Percentiles rank a stretch among this genome's conserved stretches.
Evolutionary conservation across 2,888 invertebrate species (phyloP).

Genomic region (Lasius platythorax): DNA sequence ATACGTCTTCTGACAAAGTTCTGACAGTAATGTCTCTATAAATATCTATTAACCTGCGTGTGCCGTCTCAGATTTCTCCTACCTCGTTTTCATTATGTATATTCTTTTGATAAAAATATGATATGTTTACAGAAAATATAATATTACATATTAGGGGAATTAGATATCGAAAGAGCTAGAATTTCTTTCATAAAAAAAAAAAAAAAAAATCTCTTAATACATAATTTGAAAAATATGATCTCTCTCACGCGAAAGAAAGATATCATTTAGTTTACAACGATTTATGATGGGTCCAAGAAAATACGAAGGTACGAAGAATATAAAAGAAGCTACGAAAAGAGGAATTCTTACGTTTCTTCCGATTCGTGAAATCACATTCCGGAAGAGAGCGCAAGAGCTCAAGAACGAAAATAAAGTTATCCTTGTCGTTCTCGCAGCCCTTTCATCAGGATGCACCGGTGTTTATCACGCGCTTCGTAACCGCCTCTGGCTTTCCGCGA

Average conservation of each 20-base stretch:
- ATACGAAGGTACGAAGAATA: background rate
- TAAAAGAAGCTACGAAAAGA: background rate
- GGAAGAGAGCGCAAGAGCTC: constrained; percentile 7
- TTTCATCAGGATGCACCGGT: constrained; percentile 42
- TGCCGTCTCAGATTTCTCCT: background rate
- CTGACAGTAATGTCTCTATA: background rate
- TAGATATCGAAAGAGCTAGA: background rate
- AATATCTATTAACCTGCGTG: background rate
- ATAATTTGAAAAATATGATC: background rate
- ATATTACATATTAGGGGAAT: background rate
- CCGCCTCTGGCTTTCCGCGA: constrained; percentile 46
- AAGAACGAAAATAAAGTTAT: constrained; percentile 41
- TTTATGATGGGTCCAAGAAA: background rate
- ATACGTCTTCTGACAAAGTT: background rate
- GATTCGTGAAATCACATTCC: constrained; percentile 10
- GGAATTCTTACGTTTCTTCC: background rate
- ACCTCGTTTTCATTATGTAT: background rate
- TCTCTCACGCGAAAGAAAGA: background rate
- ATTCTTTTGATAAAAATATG: background rate
- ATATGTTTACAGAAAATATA: background rate
- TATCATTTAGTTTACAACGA: background rate
- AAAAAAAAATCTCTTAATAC: background rate
- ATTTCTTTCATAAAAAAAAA: background rate
- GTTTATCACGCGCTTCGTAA: constrained; percentile 43
- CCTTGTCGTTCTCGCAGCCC: background rate